phyloP scores from a whole-genome alignment of 2,888 invertebrate genomes.

The Rhamphomyia laevipes region DNA sequence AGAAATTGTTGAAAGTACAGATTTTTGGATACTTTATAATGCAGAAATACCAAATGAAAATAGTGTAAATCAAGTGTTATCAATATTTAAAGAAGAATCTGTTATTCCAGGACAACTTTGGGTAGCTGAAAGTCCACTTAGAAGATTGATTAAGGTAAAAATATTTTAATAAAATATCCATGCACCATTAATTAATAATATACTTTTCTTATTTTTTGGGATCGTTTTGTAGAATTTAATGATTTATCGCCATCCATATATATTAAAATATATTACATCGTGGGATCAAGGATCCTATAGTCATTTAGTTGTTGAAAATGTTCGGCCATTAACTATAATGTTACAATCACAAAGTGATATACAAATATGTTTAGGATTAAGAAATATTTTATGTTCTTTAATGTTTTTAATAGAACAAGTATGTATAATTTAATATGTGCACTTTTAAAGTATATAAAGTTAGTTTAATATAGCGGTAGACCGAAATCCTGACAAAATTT shows the following conservation, averaged over 20 bases:
- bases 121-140: constrained; percentile 54
- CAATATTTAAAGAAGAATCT: constrained; percentile 63
- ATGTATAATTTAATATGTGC: too few species aligned
- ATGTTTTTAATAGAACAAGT: constrained; percentile 74
- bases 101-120: constrained; percentile 53
- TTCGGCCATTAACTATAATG: constrained; percentile 58
- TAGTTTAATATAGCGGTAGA: too few species aligned
- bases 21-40: constrained; percentile 62
- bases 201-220: not conserved
- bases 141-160: constrained; percentile 65
- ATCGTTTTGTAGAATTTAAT: constrained; percentile 57
- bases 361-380: constrained; percentile 75
- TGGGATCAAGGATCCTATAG: constrained; percentile 66
- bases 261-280: constrained; percentile 68
- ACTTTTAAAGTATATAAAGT: too few species aligned
- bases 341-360: constrained; percentile 55
- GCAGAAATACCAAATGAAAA: constrained; percentile 27
- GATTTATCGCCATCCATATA: constrained; percentile 76
- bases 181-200: constrained; percentile 5
- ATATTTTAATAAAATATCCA: not conserved
- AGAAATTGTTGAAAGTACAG: constrained; percentile 62
- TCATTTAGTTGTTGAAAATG: constrained; percentile 71
- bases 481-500: too few species aligned
- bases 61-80: constrained; percentile 50
- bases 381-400: constrained; percentile 67